Evolutionary conservation across 2,113 vertebrate genomes (phyloP), one percentile per base, ranked within the genome.

Genomic region (Galbula dea): DNA sequence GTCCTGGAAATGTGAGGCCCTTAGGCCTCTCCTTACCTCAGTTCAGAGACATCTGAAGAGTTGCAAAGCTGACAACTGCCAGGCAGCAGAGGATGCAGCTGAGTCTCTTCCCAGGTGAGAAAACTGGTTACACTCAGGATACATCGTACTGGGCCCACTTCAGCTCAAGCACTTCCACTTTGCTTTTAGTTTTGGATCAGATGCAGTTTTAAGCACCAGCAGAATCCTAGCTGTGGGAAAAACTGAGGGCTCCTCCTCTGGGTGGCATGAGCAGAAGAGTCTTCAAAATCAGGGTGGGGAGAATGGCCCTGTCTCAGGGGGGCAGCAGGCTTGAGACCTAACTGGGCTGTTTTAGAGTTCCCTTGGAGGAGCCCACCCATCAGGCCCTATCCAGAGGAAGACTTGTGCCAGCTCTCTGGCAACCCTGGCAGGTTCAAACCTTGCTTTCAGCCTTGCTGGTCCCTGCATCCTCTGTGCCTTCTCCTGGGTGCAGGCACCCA

Each of bases 321-420:
- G 21, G 15, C 30, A 80, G 48, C 0, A 1, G 24, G n/a, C n/a
- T n/a, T n/a, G 66, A 39, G 46, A 85, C 30, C 9, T 30, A 23
- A 37, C 12, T 32, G 54, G 12, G 83, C 30, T 65, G 54, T 57
- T 83, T 8, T 22, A 29, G 69, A 69, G 73, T 41, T 39, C n/a
- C 7, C 55, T 83, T n/a, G n/a, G n/a, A n/a, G n/a, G n/a, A n/a
- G n/a, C n/a, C 7, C 7, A 17, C n/a, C 36, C 2, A 1, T 1
- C 10, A 11, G 67, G 41, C n/a, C 29, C 15, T 39, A 0, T 51
- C 12, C 43, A 58, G 43, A 19, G 43, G 24, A 30, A 62, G 26
- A 43, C 54, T 22, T 19, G 41, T 77, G 59, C 61, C 55, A 48
- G n/a, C 24, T 52, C 29, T 71, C 30, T 30, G 59, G 36, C 26